Conservation (phyloP, 2,113 vertebrate species). For the Capreolus pygargus region DNA sequence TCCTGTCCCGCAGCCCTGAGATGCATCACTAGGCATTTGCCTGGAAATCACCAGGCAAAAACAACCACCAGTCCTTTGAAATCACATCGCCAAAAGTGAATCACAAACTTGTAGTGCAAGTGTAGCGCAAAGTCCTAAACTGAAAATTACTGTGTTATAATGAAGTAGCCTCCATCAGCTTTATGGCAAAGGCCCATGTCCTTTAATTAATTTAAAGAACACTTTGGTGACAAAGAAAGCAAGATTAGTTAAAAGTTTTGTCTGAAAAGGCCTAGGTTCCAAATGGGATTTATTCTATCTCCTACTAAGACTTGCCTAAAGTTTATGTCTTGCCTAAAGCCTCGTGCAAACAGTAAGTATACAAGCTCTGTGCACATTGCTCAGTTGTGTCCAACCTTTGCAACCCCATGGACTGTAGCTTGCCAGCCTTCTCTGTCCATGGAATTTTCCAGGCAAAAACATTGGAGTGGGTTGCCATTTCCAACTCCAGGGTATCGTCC, state of each 20-base stretch:
- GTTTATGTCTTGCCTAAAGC: neutral
- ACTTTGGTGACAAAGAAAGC: neutral
- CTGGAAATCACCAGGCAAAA: neutral
- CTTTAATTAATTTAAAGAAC: neutral
- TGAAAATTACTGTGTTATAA: neutral
- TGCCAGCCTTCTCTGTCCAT: neutral
- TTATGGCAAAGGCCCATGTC: neutral
- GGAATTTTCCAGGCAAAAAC: neutral
- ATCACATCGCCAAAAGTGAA: neutral
- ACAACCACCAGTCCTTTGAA: neutral
- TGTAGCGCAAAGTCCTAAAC: neutral
- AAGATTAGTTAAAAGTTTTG: neutral
- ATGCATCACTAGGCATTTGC: neutral
- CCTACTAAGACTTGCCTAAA: neutral
- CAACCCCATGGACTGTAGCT: neutral
- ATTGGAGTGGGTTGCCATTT: neutral
- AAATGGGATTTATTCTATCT: neutral
- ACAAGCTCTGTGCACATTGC: neutral
- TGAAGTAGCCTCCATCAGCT: neutral
- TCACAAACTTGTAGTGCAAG: neutral
- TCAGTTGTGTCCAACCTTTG: neutral
- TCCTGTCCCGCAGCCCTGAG: neutral
- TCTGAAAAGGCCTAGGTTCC: neutral
- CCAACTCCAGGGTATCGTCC: neutral
- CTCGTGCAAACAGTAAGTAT: neutral